Evolutionary conservation across 2,797 vertebrate genomes (phyloP), one percentile per base, ranked within the genome.

Genomic region (Miichthys miiuy): DNA sequence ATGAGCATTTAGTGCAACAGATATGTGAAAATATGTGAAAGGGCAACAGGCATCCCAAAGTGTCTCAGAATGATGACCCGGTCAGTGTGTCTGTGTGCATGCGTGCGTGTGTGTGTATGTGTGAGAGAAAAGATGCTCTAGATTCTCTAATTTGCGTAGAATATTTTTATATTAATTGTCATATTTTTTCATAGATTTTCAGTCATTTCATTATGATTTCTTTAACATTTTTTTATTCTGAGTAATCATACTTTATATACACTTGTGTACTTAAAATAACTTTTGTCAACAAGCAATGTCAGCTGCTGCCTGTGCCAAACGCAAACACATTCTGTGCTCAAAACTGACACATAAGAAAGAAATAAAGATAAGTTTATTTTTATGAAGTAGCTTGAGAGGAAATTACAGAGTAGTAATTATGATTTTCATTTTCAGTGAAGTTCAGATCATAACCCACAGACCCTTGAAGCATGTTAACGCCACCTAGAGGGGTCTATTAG

Each of bases 1-100:
- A 97, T 95, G 93, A 95, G 92, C 95, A 95, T 97, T 97, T 96
- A 96, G 95, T 72, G 79, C 81, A 92, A 92, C 93, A 94, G 92
- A 92, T 93, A 93, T 90, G 83, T 89, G 84, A 86, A 93, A 88
- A 91, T 87, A 90, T 96, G 96, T 96, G 95, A 96, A 94, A 96
- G 96, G 95, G 96, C 96, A 96, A 88, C 87, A 88, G 30, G 85
- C 88, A 70, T 18, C 27, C 50, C 80, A 82, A 93, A 72, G 84
- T 86, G 72, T 87, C 80, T 77, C 91, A 83, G 85, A 63, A 91
- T 61, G 84, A 91, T 87, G 91, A 87, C 82, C 89, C 71, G 80
- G 85, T 85, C 71, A 75, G n/a, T 88, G 42, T 81, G 70, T 77
- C 54, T 81, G 67, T 55, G 34, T 79, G 69, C 83, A 56, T 68